phyloP scores from a whole-genome alignment of 2,888 invertebrate species.

The Orthosia cruda region DNA sequence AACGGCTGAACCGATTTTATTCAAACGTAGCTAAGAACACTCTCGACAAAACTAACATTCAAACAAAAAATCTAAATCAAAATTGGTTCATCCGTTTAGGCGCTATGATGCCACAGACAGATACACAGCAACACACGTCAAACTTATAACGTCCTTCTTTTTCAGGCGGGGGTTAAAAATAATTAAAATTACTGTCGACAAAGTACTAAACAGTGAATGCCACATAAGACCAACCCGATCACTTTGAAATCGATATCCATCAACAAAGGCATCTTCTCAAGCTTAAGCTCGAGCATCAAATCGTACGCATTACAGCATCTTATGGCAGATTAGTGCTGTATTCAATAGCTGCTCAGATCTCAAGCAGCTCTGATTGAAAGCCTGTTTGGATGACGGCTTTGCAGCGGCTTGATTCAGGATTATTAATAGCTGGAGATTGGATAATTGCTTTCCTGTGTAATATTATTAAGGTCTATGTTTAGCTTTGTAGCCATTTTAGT shows the following conservation, averaged over 20 bases:
- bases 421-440: neutral
- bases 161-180: too few species aligned
- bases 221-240: neutral
- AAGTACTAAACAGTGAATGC: neutral
- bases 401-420: constrained; percentile 23
- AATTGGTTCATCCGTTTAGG: too few species aligned
- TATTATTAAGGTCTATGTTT: neutral
- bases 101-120: too few species aligned
- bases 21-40: too few species aligned
- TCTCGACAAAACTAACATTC: too few species aligned
- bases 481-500: neutral
- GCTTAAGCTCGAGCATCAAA: constrained; percentile 33
- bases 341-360: constrained; percentile 44
- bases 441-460: constrained; percentile 9
- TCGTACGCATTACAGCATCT: constrained; percentile 55
- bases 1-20: too few species aligned
- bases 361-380: constrained; percentile 47
- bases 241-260: constrained; percentile 27
- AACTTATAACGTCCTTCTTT: too few species aligned
- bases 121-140: too few species aligned
- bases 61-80: too few species aligned
- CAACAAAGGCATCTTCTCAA: constrained; percentile 25
- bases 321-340: constrained; percentile 46
- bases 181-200: neutral
- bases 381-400: constrained; percentile 43